A percentile compares a stretch with the other conserved stretches of the same genome.
These are phyloP conservation scores for Siphamia tubifer DNA, from an alignment of 2,113 vertebrate species.

Conservation along the genomic window DNA sequence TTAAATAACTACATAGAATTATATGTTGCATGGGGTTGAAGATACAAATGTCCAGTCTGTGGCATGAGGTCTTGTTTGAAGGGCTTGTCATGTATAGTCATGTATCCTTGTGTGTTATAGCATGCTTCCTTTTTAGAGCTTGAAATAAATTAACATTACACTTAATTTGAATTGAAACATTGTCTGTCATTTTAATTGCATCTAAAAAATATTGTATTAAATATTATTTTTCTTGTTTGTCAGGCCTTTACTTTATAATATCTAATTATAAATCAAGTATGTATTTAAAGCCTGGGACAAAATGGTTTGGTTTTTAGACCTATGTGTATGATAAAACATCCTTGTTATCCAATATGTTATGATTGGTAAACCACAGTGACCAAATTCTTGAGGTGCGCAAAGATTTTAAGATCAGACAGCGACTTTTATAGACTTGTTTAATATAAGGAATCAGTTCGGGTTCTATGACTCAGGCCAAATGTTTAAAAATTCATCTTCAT, in stretches of 20 bases:
- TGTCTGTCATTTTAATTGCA: constrained; percentile 2
- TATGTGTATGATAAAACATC: too few species aligned
- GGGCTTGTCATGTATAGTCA: constrained; percentile 27
- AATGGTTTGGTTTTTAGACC: too few species aligned
- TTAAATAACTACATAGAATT: constrained; percentile 1
- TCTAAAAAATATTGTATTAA: not conserved
- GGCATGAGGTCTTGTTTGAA: constrained; percentile 63
- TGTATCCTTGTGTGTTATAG: constrained; percentile 44
- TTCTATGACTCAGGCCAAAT: not conserved
- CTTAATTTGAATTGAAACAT: not conserved
- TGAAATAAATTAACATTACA: not conserved
- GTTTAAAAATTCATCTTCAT: not conserved
- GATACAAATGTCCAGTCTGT: constrained; percentile 28
- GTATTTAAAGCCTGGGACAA: too few species aligned
- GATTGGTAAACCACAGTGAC: too few species aligned
- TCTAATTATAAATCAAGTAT: too few species aligned
- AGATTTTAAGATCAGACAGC: not conserved
- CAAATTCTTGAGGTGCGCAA: not conserved
- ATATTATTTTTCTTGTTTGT: not conserved
- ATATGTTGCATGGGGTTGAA: constrained; percentile 61
- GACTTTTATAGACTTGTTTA: not conserved
- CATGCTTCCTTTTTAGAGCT: constrained; percentile 45
- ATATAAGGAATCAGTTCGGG: not conserved
- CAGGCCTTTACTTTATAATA: not conserved
- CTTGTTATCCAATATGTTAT: too few species aligned